Base-by-base conservation (phyloP, 2,797 vertebrate species). In the Darevskia nairensis region DNA sequence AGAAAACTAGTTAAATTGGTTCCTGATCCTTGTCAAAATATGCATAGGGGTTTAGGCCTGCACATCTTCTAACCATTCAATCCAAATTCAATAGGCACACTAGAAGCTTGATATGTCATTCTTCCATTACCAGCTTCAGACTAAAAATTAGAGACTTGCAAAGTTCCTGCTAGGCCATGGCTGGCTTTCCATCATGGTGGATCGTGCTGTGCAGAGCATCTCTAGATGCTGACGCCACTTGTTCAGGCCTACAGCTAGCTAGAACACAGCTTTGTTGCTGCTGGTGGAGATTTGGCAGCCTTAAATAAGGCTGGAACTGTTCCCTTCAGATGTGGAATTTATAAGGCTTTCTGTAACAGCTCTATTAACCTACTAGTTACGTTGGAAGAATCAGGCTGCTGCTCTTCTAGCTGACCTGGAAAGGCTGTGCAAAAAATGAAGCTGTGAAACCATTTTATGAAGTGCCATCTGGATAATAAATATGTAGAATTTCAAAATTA, bases 321-420 rank as follows among this genome's bases (percentile, higher is more conserved):
- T 10, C 80, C 55, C 10, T 0, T 0, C 85, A 90, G 25, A 74
- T 84, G 84, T 6, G 19, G 44, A 86, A 83, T 90, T 90, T 80
- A 82, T 75, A 4, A 82, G 7, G 32, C 50, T 90, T 89, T 76
- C 68, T 55, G 2, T 59, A 79, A 79, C 2, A 85, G 13, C 1
- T 86, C 80, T 66, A 64, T 86, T 87, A 87, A 2, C 72, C 44
- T 87, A 4, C 72, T 92, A 77, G 66, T 87, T 93, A 93, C 50
- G 23, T 72, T 71, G n/a, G 76, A 76, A 80, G 35, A 25, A 44
- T 44, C 21, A 78, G 19, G 76, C 55, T 35, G 27, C 1, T 88
- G 1, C 9, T 91, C 84, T 82, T 94, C 86, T 90, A 55, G 10
- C 41, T 86, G 84, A 91, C 68, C 50, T 90, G 15, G 44, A 86